These are phyloP conservation scores for Isoperla grammatica DNA, from an alignment of 2,888 invertebrate species.

Conservation along the genomic window DNA sequence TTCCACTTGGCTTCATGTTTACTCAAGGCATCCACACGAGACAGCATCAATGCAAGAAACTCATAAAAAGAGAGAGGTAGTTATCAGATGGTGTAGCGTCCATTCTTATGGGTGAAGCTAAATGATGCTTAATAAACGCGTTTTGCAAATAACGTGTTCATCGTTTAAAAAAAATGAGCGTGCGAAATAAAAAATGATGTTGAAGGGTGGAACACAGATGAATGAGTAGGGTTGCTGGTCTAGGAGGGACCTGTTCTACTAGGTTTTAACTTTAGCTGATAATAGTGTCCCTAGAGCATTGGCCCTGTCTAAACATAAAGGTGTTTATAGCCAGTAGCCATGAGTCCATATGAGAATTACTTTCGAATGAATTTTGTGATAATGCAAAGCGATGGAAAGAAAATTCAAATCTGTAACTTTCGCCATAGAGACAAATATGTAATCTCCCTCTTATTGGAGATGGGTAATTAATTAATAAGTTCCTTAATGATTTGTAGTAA, in stretches of 20 bases:
- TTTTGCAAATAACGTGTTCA: not conserved
- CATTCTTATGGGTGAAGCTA: not conserved
- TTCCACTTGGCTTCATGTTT: not conserved
- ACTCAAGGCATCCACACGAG: not conserved
- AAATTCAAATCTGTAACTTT: not conserved
- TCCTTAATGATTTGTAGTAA: not conserved
- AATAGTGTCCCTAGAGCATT: not conserved
- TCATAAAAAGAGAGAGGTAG: not conserved
- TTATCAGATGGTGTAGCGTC: not conserved
- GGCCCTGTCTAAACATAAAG: not conserved
- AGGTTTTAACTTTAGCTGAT: too few species aligned
- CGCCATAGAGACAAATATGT: not conserved
- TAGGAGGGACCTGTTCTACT: too few species aligned
- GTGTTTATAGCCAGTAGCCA: not conserved
- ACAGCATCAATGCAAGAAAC: not conserved
- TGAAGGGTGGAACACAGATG: too few species aligned
- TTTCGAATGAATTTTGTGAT: not conserved
- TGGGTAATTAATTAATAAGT: not conserved
- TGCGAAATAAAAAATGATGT: too few species aligned
- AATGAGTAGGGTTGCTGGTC: too few species aligned
- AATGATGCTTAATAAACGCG: conserved; percentile 1
- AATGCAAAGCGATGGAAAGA: not conserved
- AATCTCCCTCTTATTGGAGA: not conserved
- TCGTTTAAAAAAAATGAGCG: too few species aligned
- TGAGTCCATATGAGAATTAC: not conserved